phyloP scores from a whole-genome alignment of 2,113 vertebrate genomes.

The Chamaetylas fuelleborni region DNA sequence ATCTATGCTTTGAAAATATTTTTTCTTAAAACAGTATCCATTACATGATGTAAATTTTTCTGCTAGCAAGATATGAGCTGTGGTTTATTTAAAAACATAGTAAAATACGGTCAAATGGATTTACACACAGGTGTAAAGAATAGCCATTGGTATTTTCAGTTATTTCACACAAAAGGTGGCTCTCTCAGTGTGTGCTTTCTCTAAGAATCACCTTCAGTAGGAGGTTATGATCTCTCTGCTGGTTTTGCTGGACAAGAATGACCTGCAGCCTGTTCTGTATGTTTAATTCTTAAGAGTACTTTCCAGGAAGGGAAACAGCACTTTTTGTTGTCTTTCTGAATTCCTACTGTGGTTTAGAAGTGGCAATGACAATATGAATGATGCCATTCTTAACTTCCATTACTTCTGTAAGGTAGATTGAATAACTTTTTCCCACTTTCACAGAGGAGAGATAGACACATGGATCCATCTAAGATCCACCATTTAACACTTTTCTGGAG shows the following conservation, averaged over 20 bases:
- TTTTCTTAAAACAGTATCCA: background rate
- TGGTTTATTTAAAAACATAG: background rate
- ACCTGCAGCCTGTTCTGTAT: background rate
- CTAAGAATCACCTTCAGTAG: background rate
- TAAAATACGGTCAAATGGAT: background rate
- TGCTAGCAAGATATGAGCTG: background rate
- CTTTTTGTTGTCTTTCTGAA: background rate
- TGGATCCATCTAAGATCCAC: background rate
- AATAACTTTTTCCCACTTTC: background rate
- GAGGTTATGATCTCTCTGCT: background rate
- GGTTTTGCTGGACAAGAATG: background rate
- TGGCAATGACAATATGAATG: background rate
- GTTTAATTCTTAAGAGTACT: background rate
- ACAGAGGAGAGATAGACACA: accelerated
- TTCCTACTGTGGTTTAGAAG: background rate
- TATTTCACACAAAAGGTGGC: background rate
- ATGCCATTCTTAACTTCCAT: background rate
- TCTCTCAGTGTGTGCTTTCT: background rate
- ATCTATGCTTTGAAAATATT: background rate
- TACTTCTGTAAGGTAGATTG: background rate
- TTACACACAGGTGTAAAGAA: background rate
- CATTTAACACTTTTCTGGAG: background rate
- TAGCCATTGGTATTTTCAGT: background rate
- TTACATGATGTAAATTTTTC: background rate
- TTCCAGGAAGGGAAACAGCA: background rate